A percentile compares a stretch with the other conserved stretches of the same genome.
Conservation (phyloP, 2,888 invertebrate genomes). For the Hirtodrosophila trivittata region DNA sequence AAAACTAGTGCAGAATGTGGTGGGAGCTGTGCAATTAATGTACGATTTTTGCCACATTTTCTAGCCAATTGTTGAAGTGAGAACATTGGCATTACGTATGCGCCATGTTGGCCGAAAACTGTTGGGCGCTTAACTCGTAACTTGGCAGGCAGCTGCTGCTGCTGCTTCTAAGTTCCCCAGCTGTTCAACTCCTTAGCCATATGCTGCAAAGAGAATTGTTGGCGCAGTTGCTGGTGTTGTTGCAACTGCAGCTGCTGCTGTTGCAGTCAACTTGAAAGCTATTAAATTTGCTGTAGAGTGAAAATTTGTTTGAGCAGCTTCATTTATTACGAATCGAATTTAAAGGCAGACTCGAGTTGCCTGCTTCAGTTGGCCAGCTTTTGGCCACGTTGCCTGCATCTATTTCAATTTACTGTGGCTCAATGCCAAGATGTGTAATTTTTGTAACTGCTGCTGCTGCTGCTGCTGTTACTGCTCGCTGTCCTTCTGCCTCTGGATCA, state of each 20-base stretch:
- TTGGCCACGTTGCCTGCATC: constrained; percentile 49
- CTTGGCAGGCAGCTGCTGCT: constrained; percentile 28
- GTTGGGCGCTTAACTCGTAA: constrained; percentile 16
- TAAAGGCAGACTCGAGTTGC: constrained; percentile 45
- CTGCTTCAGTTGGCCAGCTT: constrained; percentile 23
- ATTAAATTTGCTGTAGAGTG: constrained; percentile 58
- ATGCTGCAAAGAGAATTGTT: constrained; percentile 54
- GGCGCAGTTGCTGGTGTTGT: constrained; percentile 37
- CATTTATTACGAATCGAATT: constrained; percentile 68
- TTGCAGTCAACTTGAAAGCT: constrained; percentile 62
- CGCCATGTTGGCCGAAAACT: constrained; percentile 21
- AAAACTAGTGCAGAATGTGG: not conserved
- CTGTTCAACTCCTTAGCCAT: constrained; percentile 22
- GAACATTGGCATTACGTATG: constrained; percentile 32
- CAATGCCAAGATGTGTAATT: constrained; percentile 64
- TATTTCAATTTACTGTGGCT: constrained; percentile 72
- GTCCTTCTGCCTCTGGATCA: constrained; percentile 53
- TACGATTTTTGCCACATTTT: constrained; percentile 19
- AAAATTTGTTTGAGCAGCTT: constrained; percentile 59
- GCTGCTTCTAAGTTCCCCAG: not conserved
- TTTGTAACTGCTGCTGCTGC: constrained; percentile 24
- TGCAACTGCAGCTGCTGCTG: constrained; percentile 24
- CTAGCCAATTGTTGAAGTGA: constrained; percentile 28
- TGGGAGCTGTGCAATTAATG: constrained; percentile 1
- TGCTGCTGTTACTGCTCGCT: constrained; percentile 6